A percentile compares a stretch with the other conserved stretches of the same genome.
phyloP scores from a whole-genome alignment of 2,888 invertebrate genomes.

The Drosophila diplacantha region DNA sequence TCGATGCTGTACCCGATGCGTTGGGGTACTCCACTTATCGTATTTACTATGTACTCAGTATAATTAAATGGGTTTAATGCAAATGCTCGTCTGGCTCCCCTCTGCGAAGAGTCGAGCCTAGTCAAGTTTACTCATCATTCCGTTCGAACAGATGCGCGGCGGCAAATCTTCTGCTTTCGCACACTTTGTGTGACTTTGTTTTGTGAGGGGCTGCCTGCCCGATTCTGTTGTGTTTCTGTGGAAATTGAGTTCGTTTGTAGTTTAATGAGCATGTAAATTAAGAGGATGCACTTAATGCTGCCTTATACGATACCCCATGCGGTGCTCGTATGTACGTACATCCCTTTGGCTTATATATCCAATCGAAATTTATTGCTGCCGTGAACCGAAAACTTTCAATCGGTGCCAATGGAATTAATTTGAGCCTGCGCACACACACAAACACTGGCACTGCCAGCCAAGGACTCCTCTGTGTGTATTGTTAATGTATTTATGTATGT shows the following conservation, averaged over 20 bases:
- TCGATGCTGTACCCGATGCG: constrained; percentile 13
- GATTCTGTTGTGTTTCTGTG: constrained; percentile 27
- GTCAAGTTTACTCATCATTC: constrained; percentile 60
- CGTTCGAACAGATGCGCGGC: constrained; percentile 20
- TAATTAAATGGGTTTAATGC: constrained; percentile 71
- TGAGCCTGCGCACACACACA: constrained; percentile 52
- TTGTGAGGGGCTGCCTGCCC: neutral
- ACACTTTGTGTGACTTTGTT: constrained; percentile 45
- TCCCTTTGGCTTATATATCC: constrained; percentile 27
- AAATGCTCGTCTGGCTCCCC: constrained; percentile 46
- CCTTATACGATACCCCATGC: constrained; percentile 16
- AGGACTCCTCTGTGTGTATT: constrained; percentile 26
- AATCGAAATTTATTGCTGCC: constrained; percentile 69
- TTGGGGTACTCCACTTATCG: constrained; percentile 42
- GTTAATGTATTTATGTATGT: constrained; percentile 55
- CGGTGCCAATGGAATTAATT: constrained; percentile 72
- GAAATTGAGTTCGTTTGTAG: constrained; percentile 61
- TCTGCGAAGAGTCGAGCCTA: neutral
- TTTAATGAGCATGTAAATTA: constrained; percentile 72
- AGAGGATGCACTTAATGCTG: constrained; percentile 66
- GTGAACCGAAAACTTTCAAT: constrained; percentile 68
- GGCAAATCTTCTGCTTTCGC: constrained; percentile 16
- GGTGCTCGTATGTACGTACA: neutral
- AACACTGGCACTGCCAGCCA: neutral
- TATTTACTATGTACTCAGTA: constrained; percentile 73